Evolutionary conservation across 2,888 invertebrate species (phyloP).

Genomic region (Carabus problematicus): DNA sequence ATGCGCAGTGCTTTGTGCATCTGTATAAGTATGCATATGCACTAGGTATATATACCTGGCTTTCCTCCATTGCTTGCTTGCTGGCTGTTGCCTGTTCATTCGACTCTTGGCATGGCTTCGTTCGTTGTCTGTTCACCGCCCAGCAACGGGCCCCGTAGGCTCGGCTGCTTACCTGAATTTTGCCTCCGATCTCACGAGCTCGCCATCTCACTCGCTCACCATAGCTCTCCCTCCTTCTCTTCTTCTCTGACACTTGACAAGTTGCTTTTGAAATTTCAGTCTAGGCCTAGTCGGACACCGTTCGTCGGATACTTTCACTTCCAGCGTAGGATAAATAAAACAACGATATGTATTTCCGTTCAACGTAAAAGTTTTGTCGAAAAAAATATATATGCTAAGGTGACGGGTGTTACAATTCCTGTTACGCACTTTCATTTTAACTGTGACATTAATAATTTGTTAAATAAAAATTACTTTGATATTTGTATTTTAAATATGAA

Average conservation of each 20-base stretch:
- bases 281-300: slow-evolving; percentile 53
- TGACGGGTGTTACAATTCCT: too few species aligned
- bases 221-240: slow-evolving; percentile 50
- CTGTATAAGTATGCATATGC: neutral
- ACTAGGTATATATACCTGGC: neutral
- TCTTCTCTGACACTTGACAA: slow-evolving; percentile 59
- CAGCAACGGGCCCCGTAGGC: neutral
- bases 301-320: slow-evolving; percentile 50
- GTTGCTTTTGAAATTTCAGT: slow-evolving; percentile 60
- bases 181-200: slow-evolving; percentile 48
- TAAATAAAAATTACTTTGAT: neutral
- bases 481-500: neutral
- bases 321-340: slow-evolving; percentile 1
- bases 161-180: slow-evolving; percentile 52
- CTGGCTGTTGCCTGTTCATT: neutral
- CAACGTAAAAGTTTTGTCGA: neutral
- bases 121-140: neutral
- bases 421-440: too few species aligned
- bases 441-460: too few species aligned
- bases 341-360: neutral
- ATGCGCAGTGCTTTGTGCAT: too few species aligned
- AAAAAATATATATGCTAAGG: neutral
- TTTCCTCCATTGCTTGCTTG: neutral
- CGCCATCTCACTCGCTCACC: slow-evolving; percentile 41
- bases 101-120: neutral